Evolutionary conservation across 2,113 vertebrate species (phyloP).

Genomic region (Cacatua alba): DNA sequence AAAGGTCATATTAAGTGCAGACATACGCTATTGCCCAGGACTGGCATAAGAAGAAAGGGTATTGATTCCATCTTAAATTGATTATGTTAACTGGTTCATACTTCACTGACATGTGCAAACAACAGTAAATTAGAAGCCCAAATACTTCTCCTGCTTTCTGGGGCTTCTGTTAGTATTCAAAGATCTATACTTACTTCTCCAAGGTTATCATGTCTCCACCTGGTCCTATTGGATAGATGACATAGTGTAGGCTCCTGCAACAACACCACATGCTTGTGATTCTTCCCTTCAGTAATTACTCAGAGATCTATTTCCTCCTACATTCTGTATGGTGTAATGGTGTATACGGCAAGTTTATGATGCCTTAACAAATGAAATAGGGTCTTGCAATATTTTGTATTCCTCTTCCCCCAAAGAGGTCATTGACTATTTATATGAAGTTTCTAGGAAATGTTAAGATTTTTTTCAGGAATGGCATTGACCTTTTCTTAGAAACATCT

Average conservation of each 20-base stretch:
- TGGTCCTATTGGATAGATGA: not conserved
- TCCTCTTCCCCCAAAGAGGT: not conserved
- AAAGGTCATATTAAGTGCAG: not conserved
- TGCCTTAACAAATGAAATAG: not conserved
- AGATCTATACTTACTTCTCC: not conserved
- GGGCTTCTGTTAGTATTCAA: not conserved
- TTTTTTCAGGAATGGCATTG: not conserved
- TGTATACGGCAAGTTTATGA: not conserved
- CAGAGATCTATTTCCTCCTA: not conserved
- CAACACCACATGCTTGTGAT: not conserved
- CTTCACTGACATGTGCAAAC: not conserved
- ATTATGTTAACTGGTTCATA: not conserved
- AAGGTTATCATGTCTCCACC: not conserved
- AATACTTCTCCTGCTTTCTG: not conserved
- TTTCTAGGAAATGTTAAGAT: not conserved
- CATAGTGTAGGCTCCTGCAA: not conserved
- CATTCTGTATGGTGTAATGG: not conserved
- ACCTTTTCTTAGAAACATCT: not conserved
- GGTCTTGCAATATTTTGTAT: not conserved
- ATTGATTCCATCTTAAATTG: not conserved
- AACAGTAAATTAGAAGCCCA: not conserved
- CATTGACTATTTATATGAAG: not conserved
- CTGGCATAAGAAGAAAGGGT: not conserved
- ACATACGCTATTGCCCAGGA: not conserved
- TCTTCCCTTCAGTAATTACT: not conserved